Conservation (phyloP, 2,888 invertebrate genomes). For the Lasioglossum leucozonium region DNA sequence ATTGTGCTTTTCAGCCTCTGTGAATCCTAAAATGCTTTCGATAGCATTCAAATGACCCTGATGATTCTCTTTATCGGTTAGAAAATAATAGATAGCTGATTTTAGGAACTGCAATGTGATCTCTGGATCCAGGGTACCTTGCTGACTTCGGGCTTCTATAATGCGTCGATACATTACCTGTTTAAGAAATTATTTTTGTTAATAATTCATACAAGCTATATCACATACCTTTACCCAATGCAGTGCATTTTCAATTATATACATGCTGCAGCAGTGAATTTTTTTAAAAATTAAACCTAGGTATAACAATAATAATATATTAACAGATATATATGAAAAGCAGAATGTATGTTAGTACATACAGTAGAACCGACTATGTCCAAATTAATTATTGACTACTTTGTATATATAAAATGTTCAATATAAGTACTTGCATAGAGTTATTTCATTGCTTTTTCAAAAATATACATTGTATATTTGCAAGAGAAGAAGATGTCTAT, state of each 20-base stretch:
- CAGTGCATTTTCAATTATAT: conserved; percentile 21
- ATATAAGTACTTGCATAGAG: neutral
- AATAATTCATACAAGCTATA: conserved; percentile 8
- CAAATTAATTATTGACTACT: neutral
- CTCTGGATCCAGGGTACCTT: conserved; percentile 93
- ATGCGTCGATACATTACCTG: conserved; percentile 95
- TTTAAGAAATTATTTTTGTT: conserved; percentile 42
- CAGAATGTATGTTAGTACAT: neutral
- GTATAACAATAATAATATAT: neutral
- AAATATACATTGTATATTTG: neutral
- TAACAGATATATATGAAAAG: neutral
- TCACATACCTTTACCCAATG: conserved; percentile 5
- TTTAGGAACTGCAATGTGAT: conserved; percentile 96
- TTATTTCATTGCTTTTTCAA: neutral
- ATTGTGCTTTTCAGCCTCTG: conserved; percentile 91
- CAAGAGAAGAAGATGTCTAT: neutral
- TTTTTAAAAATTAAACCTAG: conserved; percentile 29
- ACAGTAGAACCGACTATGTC: neutral
- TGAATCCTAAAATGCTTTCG: conserved; percentile 95
- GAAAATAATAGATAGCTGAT: conserved; percentile 96
- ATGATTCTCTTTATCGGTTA: conserved; percentile 95
- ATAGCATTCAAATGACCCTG: conserved; percentile 95
- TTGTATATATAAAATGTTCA: neutral
- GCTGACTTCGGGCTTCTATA: conserved; percentile 91
- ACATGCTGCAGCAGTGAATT: conserved; percentile 25